Evolutionary conservation across 2,797 vertebrate genomes (phyloP), one percentile per base, ranked within the genome.

Genomic region (Gallirallus australis): DNA sequence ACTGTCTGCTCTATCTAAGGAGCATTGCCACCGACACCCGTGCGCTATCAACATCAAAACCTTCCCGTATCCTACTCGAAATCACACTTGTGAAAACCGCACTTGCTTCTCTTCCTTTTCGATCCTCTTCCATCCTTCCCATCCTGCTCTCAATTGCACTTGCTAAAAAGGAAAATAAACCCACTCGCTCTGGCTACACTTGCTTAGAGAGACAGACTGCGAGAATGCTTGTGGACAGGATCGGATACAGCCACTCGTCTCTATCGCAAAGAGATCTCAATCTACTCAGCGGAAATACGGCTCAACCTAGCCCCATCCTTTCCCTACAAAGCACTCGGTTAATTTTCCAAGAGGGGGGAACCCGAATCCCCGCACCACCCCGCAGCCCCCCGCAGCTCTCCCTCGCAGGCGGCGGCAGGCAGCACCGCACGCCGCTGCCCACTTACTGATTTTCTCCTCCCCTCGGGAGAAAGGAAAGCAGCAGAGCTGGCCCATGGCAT

Each of bases 381-480:
- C 39, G 78, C 71, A 76, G 92, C 86, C n/a, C 2, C 54, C 82
- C 39, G 78, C 71, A 65, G 92, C 86, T 35, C 2, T n/a, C 48
- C 90, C 73, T 81, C 42, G 83, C 73, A 81, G 85, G 93, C 87
- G 85, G 86, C 79, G 24, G 79, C 84, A 70, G 78, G n/a, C 40
- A 75, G 73, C 61, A 77, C 81, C 39, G 70, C 82, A 65, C 77
- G 23, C 79, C 25, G 33, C 87, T 79, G 75, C 35, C 68, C 97
- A 99, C 99, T 99, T 98, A 99, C 99, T 98, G 98, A 99, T 99
- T 98, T 99, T 99, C 82, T 99, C 99, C 96, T 99, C 99, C 9
- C 98, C 98, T 95, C 99, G 98, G 86, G 99, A 98, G 98, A 99
- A 99, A 33, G 99, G 99, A 94, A 99, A 99, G 98, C 99, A 99